Evolutionary conservation across 1,140 invertebrate genomes (phyloP), one percentile per base, ranked within the genome.

Genomic region (Pteromalus puparum): DNA sequence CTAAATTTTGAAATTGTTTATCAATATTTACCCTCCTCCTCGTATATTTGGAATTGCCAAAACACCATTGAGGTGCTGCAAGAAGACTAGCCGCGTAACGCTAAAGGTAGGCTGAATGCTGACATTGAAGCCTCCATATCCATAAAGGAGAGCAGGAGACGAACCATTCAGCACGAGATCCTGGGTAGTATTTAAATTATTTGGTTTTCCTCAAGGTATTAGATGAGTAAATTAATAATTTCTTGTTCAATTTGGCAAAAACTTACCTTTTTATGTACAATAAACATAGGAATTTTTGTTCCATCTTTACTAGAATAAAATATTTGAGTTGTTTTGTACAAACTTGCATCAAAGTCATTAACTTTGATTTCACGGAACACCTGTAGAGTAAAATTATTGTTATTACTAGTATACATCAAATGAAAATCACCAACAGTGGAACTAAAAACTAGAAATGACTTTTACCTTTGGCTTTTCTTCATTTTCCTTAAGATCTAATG

Each of bases 121-220:
- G 82, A 99, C 96, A 93, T 99, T 99, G 91, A 99, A 99, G 0
- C 99, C 99, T 68, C 99, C 99, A 93, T 99, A 99, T 26, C 98
- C 99, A 93, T 99, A 99, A 24, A 99, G 92, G 18, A 99, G 93
- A 84, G 96, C 96, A 34, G 96, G 97, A 91, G 95, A 96, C 68
- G 93, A 94, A 42, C 96, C 96, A 93, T 98, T 95, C 82, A 93
- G 91, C 46, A 93, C 90, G 26, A 94, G 89, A 87, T 94, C 94
- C 95, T 96, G 61, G 21, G 5, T 81, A 87, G 38, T 61, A 61
- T 82, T 77, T 77, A 61, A 26, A 46, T 65, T 61, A 21, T 84
- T 83, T 74, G 61, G 21, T 84, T 80, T 61, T 87, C 42, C 70
- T 83, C 24, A 30, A 81, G 53, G n/a, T 80, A 34, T 34, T 0